Percentiles rank a stretch among this genome's conserved stretches.
These are phyloP conservation scores for Marmota flaviventris DNA, from an alignment of 2,113 vertebrate genomes.

Conservation along the genomic window DNA sequence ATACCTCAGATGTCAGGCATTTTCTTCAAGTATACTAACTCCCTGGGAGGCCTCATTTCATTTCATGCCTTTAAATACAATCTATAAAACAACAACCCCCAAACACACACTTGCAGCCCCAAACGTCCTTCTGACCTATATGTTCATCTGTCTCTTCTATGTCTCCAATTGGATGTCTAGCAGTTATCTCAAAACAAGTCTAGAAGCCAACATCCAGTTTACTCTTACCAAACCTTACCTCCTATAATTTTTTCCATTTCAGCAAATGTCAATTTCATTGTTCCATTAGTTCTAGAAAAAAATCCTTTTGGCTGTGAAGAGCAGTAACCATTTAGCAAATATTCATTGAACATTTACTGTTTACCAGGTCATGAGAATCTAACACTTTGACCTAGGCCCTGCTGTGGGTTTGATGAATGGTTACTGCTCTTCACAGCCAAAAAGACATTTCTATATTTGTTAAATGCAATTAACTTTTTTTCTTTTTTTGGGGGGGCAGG, in stretches of 20 bases:
- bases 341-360: no score
- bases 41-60: background rate
- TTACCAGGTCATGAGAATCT: no score
- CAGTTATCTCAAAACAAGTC: background rate
- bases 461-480: background rate
- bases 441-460: background rate
- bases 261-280: background rate
- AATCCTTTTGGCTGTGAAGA: background rate
- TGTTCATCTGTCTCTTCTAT: background rate
- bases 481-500: background rate
- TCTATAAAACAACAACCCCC: background rate
- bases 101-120: background rate
- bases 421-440: background rate
- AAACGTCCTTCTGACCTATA: background rate
- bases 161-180: background rate
- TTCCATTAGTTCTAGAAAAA: background rate
- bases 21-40: background rate
- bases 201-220: background rate
- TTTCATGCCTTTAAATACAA: background rate
- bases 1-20: background rate
- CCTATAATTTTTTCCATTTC: background rate
- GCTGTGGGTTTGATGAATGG: background rate
- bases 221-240: background rate
- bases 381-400: no score
- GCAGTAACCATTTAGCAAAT: no score